Evolutionary conservation across 2,888 invertebrate species (phyloP).

Genomic region (Malthinus flaveolus): DNA sequence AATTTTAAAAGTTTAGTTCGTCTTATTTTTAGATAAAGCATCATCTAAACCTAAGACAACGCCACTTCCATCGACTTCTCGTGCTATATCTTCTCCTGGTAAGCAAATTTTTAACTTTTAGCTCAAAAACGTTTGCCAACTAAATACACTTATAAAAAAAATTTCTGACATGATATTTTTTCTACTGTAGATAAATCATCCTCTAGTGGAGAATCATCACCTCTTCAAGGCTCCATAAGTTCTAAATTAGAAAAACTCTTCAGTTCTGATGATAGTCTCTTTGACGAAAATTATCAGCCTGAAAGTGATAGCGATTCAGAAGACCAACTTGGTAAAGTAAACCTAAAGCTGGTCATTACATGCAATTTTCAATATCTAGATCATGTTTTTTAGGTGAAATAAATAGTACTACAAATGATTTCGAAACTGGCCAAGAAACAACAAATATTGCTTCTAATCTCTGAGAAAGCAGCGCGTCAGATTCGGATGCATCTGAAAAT

Average conservation of each 20-base stretch:
- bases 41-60: not conserved
- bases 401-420: no score
- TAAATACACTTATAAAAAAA: not conserved
- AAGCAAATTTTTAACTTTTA: not conserved
- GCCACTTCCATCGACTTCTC: not conserved
- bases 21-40: not conserved
- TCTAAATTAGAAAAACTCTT: not conserved
- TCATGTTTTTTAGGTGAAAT: no score
- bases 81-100: not conserved
- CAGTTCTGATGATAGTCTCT: not conserved
- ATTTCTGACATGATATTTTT: not conserved
- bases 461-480: no score
- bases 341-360: no score
- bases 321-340: no score
- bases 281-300: not conserved
- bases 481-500: no score
- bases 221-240: not conserved
- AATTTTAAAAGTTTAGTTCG: not conserved
- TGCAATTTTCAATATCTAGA: no score
- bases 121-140: no score
- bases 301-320: not conserved
- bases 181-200: not conserved
- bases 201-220: not conserved
- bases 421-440: no score
- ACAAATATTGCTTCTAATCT: no score